Conservation (phyloP, 2,888 invertebrate genomes). For the Yponomeuta cagnagella region DNA sequence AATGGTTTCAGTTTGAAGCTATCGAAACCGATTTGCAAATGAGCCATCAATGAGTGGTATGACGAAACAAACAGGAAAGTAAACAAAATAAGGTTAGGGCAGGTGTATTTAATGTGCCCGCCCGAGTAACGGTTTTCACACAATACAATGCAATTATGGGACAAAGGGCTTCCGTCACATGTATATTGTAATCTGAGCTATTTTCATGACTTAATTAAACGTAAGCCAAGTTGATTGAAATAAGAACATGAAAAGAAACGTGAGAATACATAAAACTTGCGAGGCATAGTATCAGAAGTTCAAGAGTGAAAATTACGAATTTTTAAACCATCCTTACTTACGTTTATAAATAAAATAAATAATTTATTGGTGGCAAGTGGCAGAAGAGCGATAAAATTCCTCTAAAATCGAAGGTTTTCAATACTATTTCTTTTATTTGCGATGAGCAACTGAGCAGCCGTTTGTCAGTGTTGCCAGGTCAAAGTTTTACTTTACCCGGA, state of each 20-base stretch:
- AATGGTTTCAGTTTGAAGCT: not conserved
- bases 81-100: not conserved
- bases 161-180: not conserved
- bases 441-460: not conserved
- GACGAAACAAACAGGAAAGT: not conserved
- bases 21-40: not conserved
- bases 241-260: not conserved
- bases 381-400: not conserved
- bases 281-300: not conserved
- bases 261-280: not conserved
- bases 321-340: not conserved
- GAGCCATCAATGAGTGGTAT: not conserved
- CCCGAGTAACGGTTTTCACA: constrained; percentile 10
- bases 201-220: not conserved
- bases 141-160: not conserved
- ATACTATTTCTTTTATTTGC: not conserved
- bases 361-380: not conserved
- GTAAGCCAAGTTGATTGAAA: not conserved
- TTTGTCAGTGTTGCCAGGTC: too few relatives aligned
- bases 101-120: not conserved
- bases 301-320: not conserved
- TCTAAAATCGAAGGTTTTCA: not conserved
- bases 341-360: not conserved
- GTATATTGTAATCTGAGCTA: not conserved
- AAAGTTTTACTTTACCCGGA: too few relatives aligned